Percentiles rank a stretch among this genome's conserved stretches.
phyloP scores from a whole-genome alignment of 2,888 invertebrate genomes.

The Aquatica leii region DNA sequence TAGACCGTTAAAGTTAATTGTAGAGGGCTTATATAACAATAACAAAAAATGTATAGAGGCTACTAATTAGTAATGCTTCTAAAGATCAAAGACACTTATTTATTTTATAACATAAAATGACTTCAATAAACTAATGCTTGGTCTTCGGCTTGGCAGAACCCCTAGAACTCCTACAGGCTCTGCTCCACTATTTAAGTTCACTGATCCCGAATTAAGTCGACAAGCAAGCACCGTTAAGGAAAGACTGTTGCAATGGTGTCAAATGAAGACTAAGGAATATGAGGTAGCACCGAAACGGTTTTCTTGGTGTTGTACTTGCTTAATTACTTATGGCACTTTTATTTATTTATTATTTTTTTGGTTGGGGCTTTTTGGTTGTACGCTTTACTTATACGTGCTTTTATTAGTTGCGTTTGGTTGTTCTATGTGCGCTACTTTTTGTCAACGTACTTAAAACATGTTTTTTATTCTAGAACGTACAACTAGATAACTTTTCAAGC shows the following conservation, averaged over 20 bases:
- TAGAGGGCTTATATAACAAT: too few species aligned
- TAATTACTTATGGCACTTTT: constrained; percentile 6
- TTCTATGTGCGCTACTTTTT: not conserved
- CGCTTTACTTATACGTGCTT: constrained; percentile 1
- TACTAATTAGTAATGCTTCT: too few species aligned
- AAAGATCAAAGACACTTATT: too few species aligned
- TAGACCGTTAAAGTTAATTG: too few species aligned
- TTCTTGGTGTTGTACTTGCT: constrained; percentile 21
- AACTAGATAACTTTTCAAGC: constrained; percentile 97
- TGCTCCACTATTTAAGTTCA: constrained; percentile 86
- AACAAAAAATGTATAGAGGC: too few species aligned
- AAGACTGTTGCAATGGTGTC: constrained; percentile 95
- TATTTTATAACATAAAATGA: too few species aligned
- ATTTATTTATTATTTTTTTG: constrained; percentile 1
- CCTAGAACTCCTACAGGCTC: constrained; percentile 76
- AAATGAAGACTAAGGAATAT: constrained; percentile 96
- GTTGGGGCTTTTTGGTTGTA: constrained; percentile 19
- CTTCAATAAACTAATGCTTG: constrained; percentile 20
- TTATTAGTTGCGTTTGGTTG: not conserved
- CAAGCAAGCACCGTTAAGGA: constrained; percentile 97
- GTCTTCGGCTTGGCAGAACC: constrained; percentile 65
- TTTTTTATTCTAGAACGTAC: constrained; percentile 79
- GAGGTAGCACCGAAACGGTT: constrained; percentile 71
- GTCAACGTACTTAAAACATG: not conserved
- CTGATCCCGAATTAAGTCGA: constrained; percentile 87